Percentiles rank a stretch among this genome's conserved stretches.
phyloP scores from a whole-genome alignment of 2,888 invertebrate species.

The Microplitis deprimator region DNA sequence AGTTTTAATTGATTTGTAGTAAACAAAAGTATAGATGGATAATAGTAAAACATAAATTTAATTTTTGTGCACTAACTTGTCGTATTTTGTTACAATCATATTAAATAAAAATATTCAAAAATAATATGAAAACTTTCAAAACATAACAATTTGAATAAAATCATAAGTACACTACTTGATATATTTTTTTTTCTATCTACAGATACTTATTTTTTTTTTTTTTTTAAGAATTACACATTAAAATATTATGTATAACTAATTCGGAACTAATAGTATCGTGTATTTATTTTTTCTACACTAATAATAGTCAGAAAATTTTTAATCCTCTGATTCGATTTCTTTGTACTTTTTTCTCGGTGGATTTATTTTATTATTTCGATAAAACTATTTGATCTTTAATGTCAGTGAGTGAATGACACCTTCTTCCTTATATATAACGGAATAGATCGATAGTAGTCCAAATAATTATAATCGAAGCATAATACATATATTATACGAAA shows the following conservation, averaged over 20 bases:
- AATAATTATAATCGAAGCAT: too few species aligned
- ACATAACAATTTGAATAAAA: neutral
- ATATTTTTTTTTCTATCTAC: neutral
- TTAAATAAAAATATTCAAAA: neutral
- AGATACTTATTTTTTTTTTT: neutral
- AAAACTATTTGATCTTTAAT: neutral
- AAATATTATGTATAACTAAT: neutral
- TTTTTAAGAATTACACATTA: neutral
- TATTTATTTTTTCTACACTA: neutral
- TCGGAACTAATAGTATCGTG: neutral
- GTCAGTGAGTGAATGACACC: neutral
- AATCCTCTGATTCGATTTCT: neutral
- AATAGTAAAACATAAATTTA: neutral
- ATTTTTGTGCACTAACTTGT: too few species aligned
- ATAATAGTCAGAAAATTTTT: neutral
- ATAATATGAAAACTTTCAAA: neutral
- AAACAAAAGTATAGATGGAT: neutral
- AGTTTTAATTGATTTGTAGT: neutral
- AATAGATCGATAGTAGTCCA: too few species aligned
- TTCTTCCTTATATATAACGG: neutral
- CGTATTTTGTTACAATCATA: too few species aligned
- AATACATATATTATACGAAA: too few species aligned
- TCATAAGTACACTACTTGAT: neutral
- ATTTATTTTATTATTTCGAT: neutral
- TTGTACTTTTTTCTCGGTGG: neutral